Percentiles rank a stretch among this genome's conserved stretches.
Conservation (phyloP, 2,797 vertebrate species). For the Adelosebastes latens region DNA sequence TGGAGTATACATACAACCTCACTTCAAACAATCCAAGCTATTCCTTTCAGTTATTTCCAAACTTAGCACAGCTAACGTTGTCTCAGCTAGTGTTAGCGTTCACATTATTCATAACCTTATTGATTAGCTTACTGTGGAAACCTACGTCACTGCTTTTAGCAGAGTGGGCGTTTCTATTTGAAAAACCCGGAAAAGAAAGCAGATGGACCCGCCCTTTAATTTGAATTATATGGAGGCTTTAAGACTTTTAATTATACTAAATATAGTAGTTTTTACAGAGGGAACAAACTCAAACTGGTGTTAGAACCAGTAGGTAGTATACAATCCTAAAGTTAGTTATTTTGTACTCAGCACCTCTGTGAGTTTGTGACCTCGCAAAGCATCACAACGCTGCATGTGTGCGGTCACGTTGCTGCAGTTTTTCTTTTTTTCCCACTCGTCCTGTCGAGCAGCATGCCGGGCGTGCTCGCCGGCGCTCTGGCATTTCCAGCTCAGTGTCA, state of each 20-base stretch:
- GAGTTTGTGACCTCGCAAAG: not conserved
- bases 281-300: not conserved
- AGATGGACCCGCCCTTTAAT: not conserved
- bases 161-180: not conserved
- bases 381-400: not conserved
- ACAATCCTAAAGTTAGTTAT: not conserved
- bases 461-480: constrained; percentile 38
- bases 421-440: constrained; percentile 21
- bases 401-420: constrained; percentile 31
- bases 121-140: too few species aligned
- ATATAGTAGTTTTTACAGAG: not conserved
- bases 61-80: too few species aligned
- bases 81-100: too few species aligned
- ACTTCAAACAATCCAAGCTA: too few species aligned
- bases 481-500: constrained; percentile 66
- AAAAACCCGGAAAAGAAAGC: not conserved
- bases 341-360: not conserved
- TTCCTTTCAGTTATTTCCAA: too few species aligned
- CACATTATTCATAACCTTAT: too few species aligned
- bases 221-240: not conserved
- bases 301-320: not conserved
- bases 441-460: constrained; percentile 62
- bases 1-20: too few species aligned
- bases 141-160: too few species aligned
- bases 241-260: not conserved